phyloP scores from a whole-genome alignment of 2,888 invertebrate genomes.

The Ethmia dodecea region DNA sequence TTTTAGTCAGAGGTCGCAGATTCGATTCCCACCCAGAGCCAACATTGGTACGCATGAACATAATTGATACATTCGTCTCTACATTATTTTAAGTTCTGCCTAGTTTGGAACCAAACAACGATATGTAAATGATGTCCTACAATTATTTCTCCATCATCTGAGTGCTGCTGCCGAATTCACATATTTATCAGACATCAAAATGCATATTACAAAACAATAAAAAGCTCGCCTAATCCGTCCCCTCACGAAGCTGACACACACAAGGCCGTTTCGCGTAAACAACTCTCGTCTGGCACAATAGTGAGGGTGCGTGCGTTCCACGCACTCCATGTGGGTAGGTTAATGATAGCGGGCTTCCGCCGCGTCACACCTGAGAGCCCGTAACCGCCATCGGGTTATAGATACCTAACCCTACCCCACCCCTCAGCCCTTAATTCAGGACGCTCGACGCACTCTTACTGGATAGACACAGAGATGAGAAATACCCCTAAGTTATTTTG shows the following conservation, averaged over 20 bases:
- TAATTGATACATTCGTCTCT: too few species aligned
- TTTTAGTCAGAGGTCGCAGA: too few species aligned
- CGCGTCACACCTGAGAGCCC: constrained; percentile 76
- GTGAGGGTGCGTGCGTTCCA: constrained; percentile 22
- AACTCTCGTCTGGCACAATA: constrained; percentile 36
- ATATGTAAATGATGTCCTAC: too few species aligned
- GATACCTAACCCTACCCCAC: constrained; percentile 50
- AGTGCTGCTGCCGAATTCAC: too few species aligned
- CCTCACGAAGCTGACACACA: constrained; percentile 32
- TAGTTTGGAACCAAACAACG: too few species aligned
- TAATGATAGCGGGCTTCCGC: constrained; percentile 75
- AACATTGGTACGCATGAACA: too few species aligned
- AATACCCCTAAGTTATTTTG: too few species aligned
- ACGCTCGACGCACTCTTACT: constrained; percentile 44
- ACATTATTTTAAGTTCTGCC: too few species aligned
- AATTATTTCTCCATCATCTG: too few species aligned
- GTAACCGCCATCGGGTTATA: constrained; percentile 72
- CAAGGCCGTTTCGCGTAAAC: constrained; percentile 35
- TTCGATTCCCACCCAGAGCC: too few species aligned
- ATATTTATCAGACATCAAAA: too few species aligned
- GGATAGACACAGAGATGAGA: too few species aligned
- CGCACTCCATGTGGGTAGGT: constrained; percentile 51
- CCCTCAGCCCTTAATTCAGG: constrained; percentile 40
- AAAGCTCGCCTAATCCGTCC: constrained; percentile 48
- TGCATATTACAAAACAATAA: constrained; percentile 7